Evolutionary conservation across 1,140 invertebrate genomes (phyloP), one percentile per base, ranked within the genome.

Genomic region (Solen grandis): DNA sequence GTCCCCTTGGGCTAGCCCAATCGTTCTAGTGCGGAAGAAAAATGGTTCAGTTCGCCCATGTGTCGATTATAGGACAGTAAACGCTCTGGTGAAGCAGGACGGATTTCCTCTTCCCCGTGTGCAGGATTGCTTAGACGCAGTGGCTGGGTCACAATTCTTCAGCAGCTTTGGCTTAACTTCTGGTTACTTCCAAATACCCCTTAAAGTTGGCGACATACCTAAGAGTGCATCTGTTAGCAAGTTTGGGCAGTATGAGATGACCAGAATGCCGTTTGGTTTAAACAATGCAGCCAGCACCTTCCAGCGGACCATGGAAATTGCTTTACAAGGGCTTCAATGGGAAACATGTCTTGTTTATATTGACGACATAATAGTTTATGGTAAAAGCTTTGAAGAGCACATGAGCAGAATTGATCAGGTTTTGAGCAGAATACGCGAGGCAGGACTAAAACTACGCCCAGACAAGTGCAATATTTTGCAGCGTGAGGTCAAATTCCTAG

Each of bases 281-380:
- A n/a, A n/a, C n/a, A n/a, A n/a, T n/a, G n/a, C n/a, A n/a, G n/a
- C n/a, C n/a, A n/a, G n/a, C n/a, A n/a, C n/a, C n/a, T n/a, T n/a
- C n/a, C n/a, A n/a, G n/a, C n/a, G n/a, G n/a, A 36, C 59, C 14
- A 77, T 82, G 54, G 73, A 82, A 25, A 10, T 65, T 1, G 75
- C 82, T 1, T 46, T 84, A 2, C 38, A 50, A 36, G 72, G 72
- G 10, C 41, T 84, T 16, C 70, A 83, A 35, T 84, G 78, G 74
- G 50, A 38, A 0, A 74, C 19, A 8, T 54, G 63, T 41, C 33
- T 84, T 16, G 33, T 84, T 10, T 82, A 83, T 36, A 75, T 85
- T 36, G 83, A 84, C 66, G 85, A 87, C 54, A 69, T 75, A 8
- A 85, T 83, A 22, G 78, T 82, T 0, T 68, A 57, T 60, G 62